phyloP scores from a whole-genome alignment of 1,140 invertebrate genomes.

The Pantala flavescens region DNA sequence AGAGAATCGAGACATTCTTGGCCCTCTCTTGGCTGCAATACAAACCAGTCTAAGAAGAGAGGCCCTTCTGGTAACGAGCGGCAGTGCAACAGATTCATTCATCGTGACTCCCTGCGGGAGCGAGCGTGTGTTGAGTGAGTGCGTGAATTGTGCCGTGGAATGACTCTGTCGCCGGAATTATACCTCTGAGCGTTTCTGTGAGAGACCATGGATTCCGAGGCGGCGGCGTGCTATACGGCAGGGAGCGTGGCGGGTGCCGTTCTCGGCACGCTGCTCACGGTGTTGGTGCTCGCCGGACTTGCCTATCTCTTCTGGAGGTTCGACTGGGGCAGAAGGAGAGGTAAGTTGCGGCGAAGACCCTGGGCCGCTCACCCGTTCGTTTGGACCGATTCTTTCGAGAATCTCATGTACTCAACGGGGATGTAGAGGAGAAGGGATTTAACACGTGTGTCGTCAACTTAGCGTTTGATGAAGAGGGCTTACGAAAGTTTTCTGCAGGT shows the following conservation, averaged over 20 bases:
- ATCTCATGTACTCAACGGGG: too few relatives aligned
- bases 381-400: too few relatives aligned
- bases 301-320: conserved; percentile 36
- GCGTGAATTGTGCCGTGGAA: too few relatives aligned
- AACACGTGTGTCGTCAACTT: too few relatives aligned
- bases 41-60: background rate
- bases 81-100: background rate
- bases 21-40: background rate
- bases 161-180: too few relatives aligned
- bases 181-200: too few relatives aligned
- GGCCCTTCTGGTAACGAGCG: background rate
- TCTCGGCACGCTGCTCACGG: conserved; percentile 42
- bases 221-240: conserved; percentile 33
- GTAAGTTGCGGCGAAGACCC: conserved; percentile 29
- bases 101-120: background rate
- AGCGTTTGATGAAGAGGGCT: too few relatives aligned
- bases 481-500: too few relatives aligned
- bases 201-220: conserved; percentile 12
- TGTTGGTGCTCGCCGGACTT: conserved; percentile 35
- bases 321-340: conserved; percentile 36
- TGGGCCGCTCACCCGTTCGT: too few relatives aligned
- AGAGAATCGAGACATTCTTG: background rate
- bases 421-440: too few relatives aligned
- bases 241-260: conserved; percentile 44
- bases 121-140: background rate